These are phyloP conservation scores for Xerus rutilus DNA, from an alignment of 2,797 vertebrate genomes.

Conservation along the genomic window DNA sequence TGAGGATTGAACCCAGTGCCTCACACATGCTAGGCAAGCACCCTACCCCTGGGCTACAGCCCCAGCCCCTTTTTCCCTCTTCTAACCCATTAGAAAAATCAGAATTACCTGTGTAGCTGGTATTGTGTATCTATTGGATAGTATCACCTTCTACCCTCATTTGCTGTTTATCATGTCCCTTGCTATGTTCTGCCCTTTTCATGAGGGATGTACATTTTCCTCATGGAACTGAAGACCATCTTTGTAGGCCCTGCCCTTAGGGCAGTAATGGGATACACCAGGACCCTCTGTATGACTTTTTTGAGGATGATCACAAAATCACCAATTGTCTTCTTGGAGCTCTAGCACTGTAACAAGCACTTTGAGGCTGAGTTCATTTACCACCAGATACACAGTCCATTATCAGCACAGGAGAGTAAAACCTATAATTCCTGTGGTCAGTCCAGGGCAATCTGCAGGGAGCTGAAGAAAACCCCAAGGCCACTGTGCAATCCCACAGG, in stretches of 20 bases:
- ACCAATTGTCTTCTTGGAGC: not conserved
- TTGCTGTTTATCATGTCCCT: not conserved
- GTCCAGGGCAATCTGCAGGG: no score
- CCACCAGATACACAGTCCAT: not conserved
- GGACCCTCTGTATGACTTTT: not conserved
- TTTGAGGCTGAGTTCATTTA: not conserved
- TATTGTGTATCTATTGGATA: not conserved
- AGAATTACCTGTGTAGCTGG: not conserved
- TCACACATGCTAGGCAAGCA: no score
- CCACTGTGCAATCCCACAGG: not conserved
- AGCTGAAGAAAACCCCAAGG: not conserved
- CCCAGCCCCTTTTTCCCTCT: not conserved
- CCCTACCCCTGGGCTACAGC: no score
- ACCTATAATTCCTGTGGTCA: not conserved
- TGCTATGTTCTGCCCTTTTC: not conserved
- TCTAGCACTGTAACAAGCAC: not conserved
- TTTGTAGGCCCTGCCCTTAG: not conserved
- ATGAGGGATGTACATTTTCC: not conserved
- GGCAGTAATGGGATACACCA: not conserved
- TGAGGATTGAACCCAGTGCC: no score
- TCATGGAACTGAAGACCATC: not conserved
- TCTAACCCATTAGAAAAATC: not conserved
- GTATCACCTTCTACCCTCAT: not conserved
- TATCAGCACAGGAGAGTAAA: not conserved
- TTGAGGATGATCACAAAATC: not conserved